Conservation (phyloP, 2,888 invertebrate species). For the Beris morrisii region DNA sequence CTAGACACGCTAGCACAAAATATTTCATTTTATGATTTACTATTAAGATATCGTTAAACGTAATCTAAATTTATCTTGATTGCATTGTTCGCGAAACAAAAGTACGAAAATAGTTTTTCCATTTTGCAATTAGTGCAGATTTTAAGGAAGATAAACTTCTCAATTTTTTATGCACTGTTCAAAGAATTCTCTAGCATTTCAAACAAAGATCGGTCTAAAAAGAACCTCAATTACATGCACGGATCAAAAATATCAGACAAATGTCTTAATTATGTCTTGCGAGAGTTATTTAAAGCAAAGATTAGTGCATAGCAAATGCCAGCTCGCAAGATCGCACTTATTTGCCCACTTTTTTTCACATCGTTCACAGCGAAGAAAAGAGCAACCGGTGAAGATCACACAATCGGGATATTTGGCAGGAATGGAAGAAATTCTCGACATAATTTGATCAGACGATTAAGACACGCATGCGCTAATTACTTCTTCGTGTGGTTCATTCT, state of each 20-base stretch:
- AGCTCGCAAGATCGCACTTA: background rate
- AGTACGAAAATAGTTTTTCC: too few relatives aligned
- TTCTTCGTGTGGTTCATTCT: conserved; percentile 18
- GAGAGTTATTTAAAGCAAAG: conserved; percentile 15
- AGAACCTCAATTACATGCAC: too few relatives aligned
- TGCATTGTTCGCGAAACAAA: too few relatives aligned
- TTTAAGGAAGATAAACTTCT: too few relatives aligned
- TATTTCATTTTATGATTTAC: too few relatives aligned
- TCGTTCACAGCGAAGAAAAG: background rate
- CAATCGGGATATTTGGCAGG: conserved; percentile 11
- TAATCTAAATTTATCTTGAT: too few relatives aligned
- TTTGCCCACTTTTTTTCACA: background rate
- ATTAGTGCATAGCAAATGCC: conserved; percentile 3
- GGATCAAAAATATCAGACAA: conserved; percentile 1
- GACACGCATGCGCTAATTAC: conserved; percentile 31
- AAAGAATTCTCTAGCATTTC: too few relatives aligned
- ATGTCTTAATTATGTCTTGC: conserved; percentile 18
- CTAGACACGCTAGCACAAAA: too few relatives aligned
- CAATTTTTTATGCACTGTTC: too few relatives aligned
- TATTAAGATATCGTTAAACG: too few relatives aligned
- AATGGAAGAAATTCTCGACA: conserved; percentile 13
- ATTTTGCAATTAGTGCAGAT: too few relatives aligned
- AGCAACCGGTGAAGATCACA: conserved; percentile 20
- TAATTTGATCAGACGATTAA: conserved; percentile 28
- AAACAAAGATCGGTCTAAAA: too few relatives aligned